Percentiles rank a stretch among this genome's conserved stretches.
Evolutionary conservation across 2,888 invertebrate species (phyloP).

Genomic region (Sympetrum striolatum): DNA sequence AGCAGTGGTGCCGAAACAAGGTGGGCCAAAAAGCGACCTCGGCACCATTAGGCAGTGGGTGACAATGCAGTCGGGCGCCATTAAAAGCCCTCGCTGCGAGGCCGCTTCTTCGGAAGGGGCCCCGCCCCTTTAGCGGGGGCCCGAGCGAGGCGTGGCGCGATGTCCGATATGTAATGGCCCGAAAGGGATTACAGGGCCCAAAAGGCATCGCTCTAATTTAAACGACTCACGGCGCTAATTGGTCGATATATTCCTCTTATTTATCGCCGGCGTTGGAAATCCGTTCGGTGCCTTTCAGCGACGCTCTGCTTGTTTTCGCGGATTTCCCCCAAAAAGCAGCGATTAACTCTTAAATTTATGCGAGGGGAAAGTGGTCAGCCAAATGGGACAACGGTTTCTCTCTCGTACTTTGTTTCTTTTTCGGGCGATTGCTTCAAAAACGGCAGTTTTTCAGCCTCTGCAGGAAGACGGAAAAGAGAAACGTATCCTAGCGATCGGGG

Average conservation of each 20-base stretch:
- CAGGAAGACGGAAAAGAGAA: neutral
- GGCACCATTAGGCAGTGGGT: too few relatives aligned
- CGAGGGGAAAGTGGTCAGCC: neutral
- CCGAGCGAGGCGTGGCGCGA: neutral
- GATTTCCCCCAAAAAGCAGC: neutral
- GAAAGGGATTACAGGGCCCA: neutral
- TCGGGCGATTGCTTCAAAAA: neutral
- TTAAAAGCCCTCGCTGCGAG: too few relatives aligned
- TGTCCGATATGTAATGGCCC: neutral
- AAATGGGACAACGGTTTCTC: too few relatives aligned
- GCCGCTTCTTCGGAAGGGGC: too few relatives aligned
- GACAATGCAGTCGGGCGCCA: too few relatives aligned
- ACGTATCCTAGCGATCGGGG: too few relatives aligned
- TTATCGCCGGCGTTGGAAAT: neutral
- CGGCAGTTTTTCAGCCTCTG: neutral
- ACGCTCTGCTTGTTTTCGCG: neutral
- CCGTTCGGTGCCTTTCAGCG: neutral
- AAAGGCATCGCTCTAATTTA: constrained; percentile 1
- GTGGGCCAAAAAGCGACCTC: too few relatives aligned
- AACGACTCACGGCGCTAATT: constrained; percentile 5
- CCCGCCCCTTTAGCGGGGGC: too few relatives aligned
- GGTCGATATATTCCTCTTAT: constrained; percentile 17
- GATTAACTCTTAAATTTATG: neutral
- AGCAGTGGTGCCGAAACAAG: too few relatives aligned
- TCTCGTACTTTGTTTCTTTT: neutral